These are phyloP conservation scores for Callipepla californica DNA, from an alignment of 2,113 vertebrate species.

Conservation along the genomic window DNA sequence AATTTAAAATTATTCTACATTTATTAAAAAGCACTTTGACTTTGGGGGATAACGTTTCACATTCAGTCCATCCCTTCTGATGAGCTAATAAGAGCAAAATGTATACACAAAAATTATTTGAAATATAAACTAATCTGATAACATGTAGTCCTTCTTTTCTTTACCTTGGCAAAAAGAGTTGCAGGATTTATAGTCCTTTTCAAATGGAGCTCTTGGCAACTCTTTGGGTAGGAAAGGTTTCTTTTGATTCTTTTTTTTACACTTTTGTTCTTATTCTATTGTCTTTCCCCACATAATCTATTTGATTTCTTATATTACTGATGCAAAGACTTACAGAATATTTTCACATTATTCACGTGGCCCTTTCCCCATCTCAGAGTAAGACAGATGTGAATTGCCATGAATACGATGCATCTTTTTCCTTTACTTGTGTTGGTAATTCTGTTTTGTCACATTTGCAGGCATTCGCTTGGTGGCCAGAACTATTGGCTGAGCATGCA, in stretches of 20 bases:
- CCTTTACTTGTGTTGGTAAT: background rate
- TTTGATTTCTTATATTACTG: background rate
- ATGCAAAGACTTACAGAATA: background rate
- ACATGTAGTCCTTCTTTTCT: background rate
- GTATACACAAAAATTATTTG: background rate
- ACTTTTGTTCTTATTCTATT: background rate
- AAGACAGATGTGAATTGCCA: background rate
- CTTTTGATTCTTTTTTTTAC: background rate
- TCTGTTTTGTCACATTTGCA: slow-evolving; percentile 54
- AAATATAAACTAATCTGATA: background rate
- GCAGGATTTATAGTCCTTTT: background rate
- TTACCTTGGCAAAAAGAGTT: background rate
- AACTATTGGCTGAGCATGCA: slow-evolving; percentile 90
- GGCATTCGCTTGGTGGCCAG: slow-evolving; percentile 97
- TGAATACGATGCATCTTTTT: background rate
- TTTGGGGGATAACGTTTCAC: background rate
- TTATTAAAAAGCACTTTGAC: background rate
- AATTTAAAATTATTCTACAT: background rate
- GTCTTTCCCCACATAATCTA: background rate
- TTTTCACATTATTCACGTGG: background rate
- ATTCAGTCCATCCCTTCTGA: background rate
- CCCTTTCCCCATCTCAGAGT: background rate
- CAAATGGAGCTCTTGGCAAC: background rate
- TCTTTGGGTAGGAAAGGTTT: background rate
- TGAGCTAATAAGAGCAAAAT: background rate